phyloP scores from a whole-genome alignment of 2,797 vertebrate species.

The Girardinus metallicus region DNA sequence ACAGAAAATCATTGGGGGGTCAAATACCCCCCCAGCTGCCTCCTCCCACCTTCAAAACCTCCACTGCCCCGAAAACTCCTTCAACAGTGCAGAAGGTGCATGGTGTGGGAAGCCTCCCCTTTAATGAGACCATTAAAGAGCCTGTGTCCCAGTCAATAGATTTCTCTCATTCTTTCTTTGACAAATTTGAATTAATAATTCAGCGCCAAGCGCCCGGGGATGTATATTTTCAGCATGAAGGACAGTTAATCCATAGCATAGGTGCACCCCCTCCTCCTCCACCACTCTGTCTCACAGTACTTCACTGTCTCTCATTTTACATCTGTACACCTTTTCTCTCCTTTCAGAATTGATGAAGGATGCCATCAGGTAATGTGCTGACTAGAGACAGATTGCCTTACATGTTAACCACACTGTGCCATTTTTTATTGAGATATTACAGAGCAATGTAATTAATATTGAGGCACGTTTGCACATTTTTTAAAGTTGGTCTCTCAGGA shows the following conservation, averaged over 20 bases:
- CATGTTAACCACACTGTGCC: conserved; percentile 29
- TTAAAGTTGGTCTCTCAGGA: neutral
- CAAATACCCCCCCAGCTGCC: conserved; percentile 70
- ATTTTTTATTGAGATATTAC: conserved; percentile 24
- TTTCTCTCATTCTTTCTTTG: conserved; percentile 82
- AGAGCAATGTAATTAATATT: too few species aligned
- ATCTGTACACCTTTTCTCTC: conserved; percentile 37
- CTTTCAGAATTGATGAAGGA: conserved; percentile 65
- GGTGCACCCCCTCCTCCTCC: conserved; percentile 23
- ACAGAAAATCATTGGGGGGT: conserved; percentile 85
- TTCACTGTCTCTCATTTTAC: conserved; percentile 47
- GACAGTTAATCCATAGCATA: conserved; percentile 89
- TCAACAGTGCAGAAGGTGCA: conserved; percentile 76
- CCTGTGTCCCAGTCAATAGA: conserved; percentile 83
- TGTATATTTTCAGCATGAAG: conserved; percentile 87
- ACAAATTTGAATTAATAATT: conserved; percentile 92
- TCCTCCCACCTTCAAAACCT: conserved; percentile 45
- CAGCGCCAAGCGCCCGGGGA: conserved; percentile 83
- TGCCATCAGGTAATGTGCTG: conserved; percentile 68
- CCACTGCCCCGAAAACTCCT: conserved; percentile 75
- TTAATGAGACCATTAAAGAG: conserved; percentile 87
- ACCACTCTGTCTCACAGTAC: conserved; percentile 35
- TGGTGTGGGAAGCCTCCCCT: conserved; percentile 77
- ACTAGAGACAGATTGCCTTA: conserved; percentile 67
- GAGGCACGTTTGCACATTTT: neutral